Base-by-base conservation (phyloP, 2,888 invertebrate species). In the Drosophila ezoana region DNA sequence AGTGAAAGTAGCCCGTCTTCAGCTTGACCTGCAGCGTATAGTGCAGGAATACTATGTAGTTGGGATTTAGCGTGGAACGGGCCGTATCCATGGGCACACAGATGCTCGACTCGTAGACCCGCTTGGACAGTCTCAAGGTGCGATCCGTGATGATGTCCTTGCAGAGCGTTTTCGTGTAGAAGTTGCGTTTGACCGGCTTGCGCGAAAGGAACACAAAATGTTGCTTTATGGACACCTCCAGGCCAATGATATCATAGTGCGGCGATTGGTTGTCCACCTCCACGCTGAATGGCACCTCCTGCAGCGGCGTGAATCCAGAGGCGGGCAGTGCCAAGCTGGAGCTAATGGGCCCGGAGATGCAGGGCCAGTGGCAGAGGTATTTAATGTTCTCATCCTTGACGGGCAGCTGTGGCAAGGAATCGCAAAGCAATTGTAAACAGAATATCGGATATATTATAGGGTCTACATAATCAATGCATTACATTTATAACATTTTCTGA, bases 301-400 rank as follows among this genome's bases (percentile, higher is more conserved):
- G 96, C 0, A 96, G 95, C 0, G 95, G 94, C 44, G 95, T 95
- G 90, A 95, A 96, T 4, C 96, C 96, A 1, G 94, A 93, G 37
- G 95, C 95, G 0, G 96, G 95, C n/a, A 96, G 40, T 9, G 86
- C 65, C 59, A 90, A 37, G 5, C 76, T 87, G 14, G 83, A 81
- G 57, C 73, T 72, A n/a, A 90, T 82, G 28, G 90, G 90, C 1
- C 90, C 90, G 4, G 90, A 90, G 8, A 87, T 87, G 53, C 90
- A 90, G 2, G 90, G 90, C 90, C 90, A 90, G 41, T 90, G 87
- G 68, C 90, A 90, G 11, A 90, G 87, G 54, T 87, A 91, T 59
- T 90, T 91, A 1, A 89, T 70, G 40, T 90, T 90, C 66, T 90
- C 90, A 35, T 90, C 90, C 53, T 89, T 87, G 11, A 90, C 77